These are phyloP conservation scores for Tribolium castaneum DNA, from an alignment of 1,140 invertebrate genomes.

Conservation along the genomic window DNA sequence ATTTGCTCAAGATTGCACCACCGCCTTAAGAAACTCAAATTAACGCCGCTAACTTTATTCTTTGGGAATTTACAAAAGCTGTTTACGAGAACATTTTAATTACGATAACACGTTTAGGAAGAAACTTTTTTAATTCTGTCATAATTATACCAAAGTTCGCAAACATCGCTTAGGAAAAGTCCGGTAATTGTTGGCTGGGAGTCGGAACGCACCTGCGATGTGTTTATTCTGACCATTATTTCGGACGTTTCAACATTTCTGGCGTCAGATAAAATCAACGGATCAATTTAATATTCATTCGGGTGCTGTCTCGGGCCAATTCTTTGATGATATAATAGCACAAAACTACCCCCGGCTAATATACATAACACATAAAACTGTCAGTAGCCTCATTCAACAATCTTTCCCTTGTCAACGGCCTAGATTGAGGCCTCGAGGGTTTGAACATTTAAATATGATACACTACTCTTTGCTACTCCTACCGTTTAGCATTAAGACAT, in stretches of 20 bases:
- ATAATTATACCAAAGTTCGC: slow-evolving; percentile 3
- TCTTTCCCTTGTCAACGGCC: slow-evolving; percentile 11
- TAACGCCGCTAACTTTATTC: background rate
- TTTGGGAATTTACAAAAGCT: slow-evolving; percentile 3
- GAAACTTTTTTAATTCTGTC: slow-evolving; percentile 33
- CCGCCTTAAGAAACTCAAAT: background rate
- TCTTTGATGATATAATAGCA: slow-evolving; percentile 28
- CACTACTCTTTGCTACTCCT: background rate
- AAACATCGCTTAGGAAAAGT: background rate
- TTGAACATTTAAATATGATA: slow-evolving; percentile 5
- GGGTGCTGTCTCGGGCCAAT: slow-evolving; percentile 14
- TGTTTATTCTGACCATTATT: slow-evolving; percentile 4
- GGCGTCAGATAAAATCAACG: slow-evolving; percentile 16
- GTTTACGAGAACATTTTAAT: slow-evolving; percentile 23
- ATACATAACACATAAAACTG: slow-evolving; percentile 34
- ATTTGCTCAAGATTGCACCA: background rate
- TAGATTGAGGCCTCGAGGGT: slow-evolving; percentile 1
- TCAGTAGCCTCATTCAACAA: slow-evolving; percentile 1
- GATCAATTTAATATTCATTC: slow-evolving; percentile 31
- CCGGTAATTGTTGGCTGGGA: background rate
- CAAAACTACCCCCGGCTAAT: slow-evolving; percentile 24
- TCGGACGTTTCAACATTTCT: slow-evolving; percentile 2
- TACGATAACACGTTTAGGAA: slow-evolving; percentile 19
- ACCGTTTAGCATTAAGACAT: too few species aligned
- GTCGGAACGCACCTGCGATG: background rate